Base-by-base conservation (phyloP, 2,888 invertebrate genomes). In the Amiota minor region DNA sequence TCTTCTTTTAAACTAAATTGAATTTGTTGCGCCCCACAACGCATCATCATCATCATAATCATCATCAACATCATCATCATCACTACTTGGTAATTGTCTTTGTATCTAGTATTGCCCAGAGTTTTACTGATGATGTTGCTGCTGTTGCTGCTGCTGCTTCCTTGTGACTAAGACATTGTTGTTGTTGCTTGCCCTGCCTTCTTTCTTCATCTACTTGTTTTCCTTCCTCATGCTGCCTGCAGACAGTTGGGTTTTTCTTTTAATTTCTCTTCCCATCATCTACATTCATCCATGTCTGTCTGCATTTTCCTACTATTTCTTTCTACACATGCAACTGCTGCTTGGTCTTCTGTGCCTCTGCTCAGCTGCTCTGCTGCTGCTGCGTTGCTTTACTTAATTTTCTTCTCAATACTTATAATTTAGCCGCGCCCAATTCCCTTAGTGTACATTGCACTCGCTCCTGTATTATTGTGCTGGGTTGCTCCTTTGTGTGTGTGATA, bases 11-110 rank as follows among this genome's bases (percentile, higher is more conserved):
- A 62, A 16, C 50, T 46, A 68, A 68, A 68, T 68, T 68, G 50
- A 68, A 68, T 68, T 68, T 68, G 67, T 68, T 68, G 67, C 50
- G 67, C 67, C 12, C 67, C 67, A 68, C 59, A 20, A 59, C 59
- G 11, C 59, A 59, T 59, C 20, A 11, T 59, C 59, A 59, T 16
- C 59, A 16, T 16, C 53, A 53, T 50, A 11, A 50, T 53, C 53
- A 53, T 53, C n/a, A 35, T 2, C 6, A 35, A 6, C 35, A 53
- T 53, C 16, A 53, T 53, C 53, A 53, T 16, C 18, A 23, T 3
- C 3, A 23, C 23, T 35, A 35, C 35, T 35, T 35, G 2, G 35
- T 35, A 35, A 35, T 35, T 35, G 35, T 35, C 35, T 35, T 8
- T 35, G 6, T 35, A 35, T 35, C 35, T 23, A 23, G 23, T 23